These are phyloP conservation scores for Patella pellucida DNA, from an alignment of 2,888 invertebrate genomes.

Conservation along the genomic window DNA sequence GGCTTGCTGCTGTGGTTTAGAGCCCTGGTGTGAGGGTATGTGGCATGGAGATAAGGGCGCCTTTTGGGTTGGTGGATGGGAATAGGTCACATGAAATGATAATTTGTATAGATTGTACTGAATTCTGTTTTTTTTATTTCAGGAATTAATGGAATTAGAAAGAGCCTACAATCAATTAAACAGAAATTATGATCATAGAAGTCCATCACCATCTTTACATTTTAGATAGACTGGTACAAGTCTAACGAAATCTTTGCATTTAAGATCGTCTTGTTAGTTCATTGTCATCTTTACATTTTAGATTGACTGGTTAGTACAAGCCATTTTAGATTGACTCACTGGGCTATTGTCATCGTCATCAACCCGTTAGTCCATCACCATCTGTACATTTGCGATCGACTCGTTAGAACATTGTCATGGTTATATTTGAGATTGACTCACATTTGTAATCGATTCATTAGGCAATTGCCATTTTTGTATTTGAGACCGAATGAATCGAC, in stretches of 20 bases:
- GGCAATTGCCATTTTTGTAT: neutral
- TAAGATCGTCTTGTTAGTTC: neutral
- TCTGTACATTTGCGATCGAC: neutral
- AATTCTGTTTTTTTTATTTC: constrained; percentile 25
- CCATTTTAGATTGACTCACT: neutral
- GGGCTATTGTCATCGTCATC: too few species aligned
- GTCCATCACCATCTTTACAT: constrained; percentile 35
- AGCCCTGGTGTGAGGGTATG: too few species aligned
- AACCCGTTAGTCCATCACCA: constrained; percentile 4
- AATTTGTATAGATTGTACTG: too few species aligned
- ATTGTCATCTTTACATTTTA: neutral
- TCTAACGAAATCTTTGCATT: neutral
- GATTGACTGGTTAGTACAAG: too few species aligned
- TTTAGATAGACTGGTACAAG: constrained; percentile 16
- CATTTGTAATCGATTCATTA: neutral
- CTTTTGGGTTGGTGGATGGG: too few species aligned
- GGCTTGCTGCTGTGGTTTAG: too few species aligned
- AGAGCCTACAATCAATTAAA: constrained; percentile 61
- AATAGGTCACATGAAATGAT: too few species aligned
- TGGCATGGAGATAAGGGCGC: too few species aligned
- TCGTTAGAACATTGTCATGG: neutral
- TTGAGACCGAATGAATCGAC: too few species aligned
- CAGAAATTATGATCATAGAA: constrained; percentile 42
- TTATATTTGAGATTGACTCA: neutral
- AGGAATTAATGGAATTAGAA: constrained; percentile 65